Base-by-base conservation (phyloP, 2,888 invertebrate species). In the Drosophila aldrichi region DNA sequence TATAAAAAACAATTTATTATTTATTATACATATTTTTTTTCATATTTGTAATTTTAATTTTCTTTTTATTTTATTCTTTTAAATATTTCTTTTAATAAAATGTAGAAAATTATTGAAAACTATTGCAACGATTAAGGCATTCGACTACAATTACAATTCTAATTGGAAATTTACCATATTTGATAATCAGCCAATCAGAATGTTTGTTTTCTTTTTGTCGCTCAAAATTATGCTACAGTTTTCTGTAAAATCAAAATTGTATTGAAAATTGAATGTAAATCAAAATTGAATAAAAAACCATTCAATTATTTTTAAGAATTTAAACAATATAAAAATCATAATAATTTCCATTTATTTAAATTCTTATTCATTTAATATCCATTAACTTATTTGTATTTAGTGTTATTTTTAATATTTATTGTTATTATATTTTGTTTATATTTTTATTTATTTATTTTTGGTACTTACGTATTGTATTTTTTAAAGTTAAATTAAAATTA, bases 151-250 rank as follows among this genome's bases (percentile, higher is more conserved):
- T n/a, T 16, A 0, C 10, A 10, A n/a, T n/a, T 29, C 52, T 22
- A 38, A 52, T 52, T 52, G 36, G 36, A 20, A 16, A 5, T 0
- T 1, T 4, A 1, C 5, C 0, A 5, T 46, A 46, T 16, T 7
- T 9, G 1, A 2, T 7, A 16, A 10, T n/a, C 2, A 8, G 20
- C 51, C 7, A 51, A 51, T 51, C 8, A 34, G 51, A 51, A 16
- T 51, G 1, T 14, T 3, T 18, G 2, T 3, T 22, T 52, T 22
- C 16, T n/a, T 2, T 29, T 32, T 22, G 14, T 1, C 36, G 3
- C 36, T 9, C 22, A n/a, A 52, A 38, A 38, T 36, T 52, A 52
- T 38, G 38, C 52, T 25, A 52, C 16, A 16, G 14, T n/a, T 14
- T n/a, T n/a, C n/a, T n/a, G n/a, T n/a, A n/a, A n/a, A n/a, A n/a